Evolutionary conservation across 1,140 invertebrate species (phyloP).

Genomic region (Bombus consobrinus): DNA sequence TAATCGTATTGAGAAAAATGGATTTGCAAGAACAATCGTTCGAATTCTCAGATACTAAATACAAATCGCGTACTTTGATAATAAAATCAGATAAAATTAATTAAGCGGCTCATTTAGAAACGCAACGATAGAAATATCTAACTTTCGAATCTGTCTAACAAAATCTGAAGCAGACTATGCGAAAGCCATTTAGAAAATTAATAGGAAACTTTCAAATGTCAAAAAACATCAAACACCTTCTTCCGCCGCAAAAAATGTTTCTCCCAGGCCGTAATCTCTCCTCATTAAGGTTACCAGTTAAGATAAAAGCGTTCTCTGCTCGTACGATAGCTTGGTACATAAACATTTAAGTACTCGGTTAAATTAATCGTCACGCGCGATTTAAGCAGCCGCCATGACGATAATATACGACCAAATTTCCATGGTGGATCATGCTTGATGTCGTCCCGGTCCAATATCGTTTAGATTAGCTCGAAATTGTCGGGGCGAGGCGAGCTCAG

Average conservation of each 20-base stretch:
- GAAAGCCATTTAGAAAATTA: background rate
- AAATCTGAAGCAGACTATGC: no score
- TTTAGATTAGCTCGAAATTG: conserved; percentile 68
- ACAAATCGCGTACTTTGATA: no score
- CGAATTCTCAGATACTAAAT: no score
- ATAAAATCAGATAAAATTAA: no score
- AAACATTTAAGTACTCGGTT: background rate
- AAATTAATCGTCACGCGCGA: background rate
- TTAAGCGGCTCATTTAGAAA: no score
- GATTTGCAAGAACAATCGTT: no score
- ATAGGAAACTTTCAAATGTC: background rate
- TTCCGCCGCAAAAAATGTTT: background rate
- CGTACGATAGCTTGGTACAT: background rate
- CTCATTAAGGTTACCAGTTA: background rate
- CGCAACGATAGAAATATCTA: no score
- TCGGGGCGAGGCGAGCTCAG: conserved; percentile 38
- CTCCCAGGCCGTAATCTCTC: background rate
- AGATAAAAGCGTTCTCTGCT: background rate
- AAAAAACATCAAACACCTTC: background rate
- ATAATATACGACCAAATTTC: conserved; percentile 24
- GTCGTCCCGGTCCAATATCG: conserved; percentile 64
- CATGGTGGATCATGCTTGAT: conserved; percentile 31
- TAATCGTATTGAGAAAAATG: no score
- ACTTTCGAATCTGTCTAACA: no score
- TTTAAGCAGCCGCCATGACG: background rate